phyloP scores from a whole-genome alignment of 2,113 vertebrate species.

The Apeltes quadracus region DNA sequence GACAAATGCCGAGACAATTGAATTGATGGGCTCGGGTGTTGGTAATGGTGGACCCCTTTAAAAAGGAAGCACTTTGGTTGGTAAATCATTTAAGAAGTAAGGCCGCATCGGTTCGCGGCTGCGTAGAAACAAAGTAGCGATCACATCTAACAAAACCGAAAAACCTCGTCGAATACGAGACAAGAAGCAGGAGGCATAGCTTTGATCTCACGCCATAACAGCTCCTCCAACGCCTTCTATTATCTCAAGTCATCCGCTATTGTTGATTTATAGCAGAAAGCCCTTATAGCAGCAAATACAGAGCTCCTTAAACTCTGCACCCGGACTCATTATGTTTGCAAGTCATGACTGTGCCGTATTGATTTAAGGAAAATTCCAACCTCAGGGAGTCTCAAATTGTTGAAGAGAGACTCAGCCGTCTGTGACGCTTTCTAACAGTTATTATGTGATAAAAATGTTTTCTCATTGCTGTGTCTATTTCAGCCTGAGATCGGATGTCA shows the following conservation, averaged over 20 bases:
- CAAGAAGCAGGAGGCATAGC: not conserved
- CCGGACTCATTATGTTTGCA: conserved; percentile 47
- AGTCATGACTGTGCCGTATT: conserved; percentile 47
- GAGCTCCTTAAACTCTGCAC: conserved; percentile 24
- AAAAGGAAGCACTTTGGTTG: conserved; percentile 16
- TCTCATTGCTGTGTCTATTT: conserved; percentile 17
- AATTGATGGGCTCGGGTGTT: conserved; percentile 17
- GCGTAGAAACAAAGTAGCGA: conserved; percentile 3
- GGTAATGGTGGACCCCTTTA: not conserved
- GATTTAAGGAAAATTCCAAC: conserved; percentile 48
- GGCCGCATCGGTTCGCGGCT: not conserved
- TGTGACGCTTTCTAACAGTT: not conserved
- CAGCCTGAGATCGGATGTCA: not conserved
- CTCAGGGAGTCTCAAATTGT: conserved; percentile 3
- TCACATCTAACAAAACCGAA: too few relatives aligned
- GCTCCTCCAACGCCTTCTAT: conserved; percentile 5
- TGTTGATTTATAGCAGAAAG: conserved; percentile 25
- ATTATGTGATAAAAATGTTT: conserved; percentile 5
- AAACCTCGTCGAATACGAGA: too few relatives aligned
- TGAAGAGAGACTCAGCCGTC: conserved; percentile 11
- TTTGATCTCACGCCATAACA: conserved; percentile 16
- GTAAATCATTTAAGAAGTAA: conserved; percentile 21
- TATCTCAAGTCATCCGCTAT: too few relatives aligned
- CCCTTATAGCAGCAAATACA: conserved; percentile 5
- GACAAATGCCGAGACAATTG: not conserved